A percentile compares a stretch with the other conserved stretches of the same genome.
Conservation (phyloP, 1,140 invertebrate species). For the Aphis craccivora region DNA sequence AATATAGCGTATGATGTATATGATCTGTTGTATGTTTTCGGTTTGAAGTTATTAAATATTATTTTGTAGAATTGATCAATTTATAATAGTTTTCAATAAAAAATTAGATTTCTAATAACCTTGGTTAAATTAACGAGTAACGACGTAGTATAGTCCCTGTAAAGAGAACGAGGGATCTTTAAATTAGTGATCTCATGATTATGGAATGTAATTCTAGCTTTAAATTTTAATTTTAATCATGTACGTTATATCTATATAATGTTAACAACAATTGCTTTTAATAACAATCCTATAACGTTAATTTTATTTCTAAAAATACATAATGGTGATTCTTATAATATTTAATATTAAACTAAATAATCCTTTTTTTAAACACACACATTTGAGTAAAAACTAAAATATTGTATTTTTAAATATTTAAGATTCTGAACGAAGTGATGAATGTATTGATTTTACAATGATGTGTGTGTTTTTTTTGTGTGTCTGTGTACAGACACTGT, state of each 20-base stretch:
- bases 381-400: too few species aligned
- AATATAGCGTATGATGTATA: background rate
- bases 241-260: background rate
- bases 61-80: background rate
- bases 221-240: background rate
- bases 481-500: too few species aligned
- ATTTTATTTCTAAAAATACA: background rate
- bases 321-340: background rate
- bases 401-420: too few species aligned
- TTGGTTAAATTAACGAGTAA: background rate
- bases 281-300: background rate
- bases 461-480: too few species aligned
- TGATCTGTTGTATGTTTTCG: background rate
- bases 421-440: too few species aligned
- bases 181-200: conserved; percentile 5
- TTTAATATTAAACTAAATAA: too few species aligned
- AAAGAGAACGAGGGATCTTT: background rate
- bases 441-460: too few species aligned
- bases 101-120: background rate
- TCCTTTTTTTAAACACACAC: too few species aligned
- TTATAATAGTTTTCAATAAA: background rate
- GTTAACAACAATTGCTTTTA: background rate
- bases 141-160: background rate
- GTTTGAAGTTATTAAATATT: background rate
- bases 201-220: background rate